Evolutionary conservation across 1,140 invertebrate species (phyloP).

Genomic region (Aradophagus sp.): DNA sequence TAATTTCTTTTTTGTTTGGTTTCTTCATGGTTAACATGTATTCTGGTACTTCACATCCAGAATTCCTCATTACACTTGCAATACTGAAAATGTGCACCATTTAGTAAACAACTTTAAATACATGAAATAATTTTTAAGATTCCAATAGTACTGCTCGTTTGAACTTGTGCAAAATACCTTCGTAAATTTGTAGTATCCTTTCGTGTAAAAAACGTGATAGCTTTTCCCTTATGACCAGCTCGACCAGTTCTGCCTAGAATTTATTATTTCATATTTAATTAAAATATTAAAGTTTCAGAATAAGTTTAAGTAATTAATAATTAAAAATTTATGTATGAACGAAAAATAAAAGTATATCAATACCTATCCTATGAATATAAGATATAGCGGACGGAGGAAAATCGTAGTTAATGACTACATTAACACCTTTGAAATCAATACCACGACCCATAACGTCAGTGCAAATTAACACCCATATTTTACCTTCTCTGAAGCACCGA

Average conservation of each 20-base stretch:
- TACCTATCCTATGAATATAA: slow-evolving; percentile 94
- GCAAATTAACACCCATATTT: slow-evolving; percentile 97
- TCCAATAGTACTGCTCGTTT: too few relatives aligned
- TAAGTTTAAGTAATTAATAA: too few relatives aligned
- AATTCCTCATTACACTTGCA: slow-evolving; percentile 88
- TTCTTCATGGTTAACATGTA: slow-evolving; percentile 91
- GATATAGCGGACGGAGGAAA: slow-evolving; percentile 93
- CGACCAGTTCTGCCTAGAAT: slow-evolving; percentile 88
- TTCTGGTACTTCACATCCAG: slow-evolving; percentile 91
- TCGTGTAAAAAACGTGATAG: slow-evolving; percentile 96
- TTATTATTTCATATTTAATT: slow-evolving; percentile 5
- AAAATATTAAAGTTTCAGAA: slow-evolving; percentile 2
- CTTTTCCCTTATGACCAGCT: slow-evolving; percentile 89
- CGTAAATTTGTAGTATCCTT: slow-evolving; percentile 88
- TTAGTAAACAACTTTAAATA: slow-evolving; percentile 10
- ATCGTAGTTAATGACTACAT: slow-evolving; percentile 98
- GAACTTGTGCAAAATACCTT: slow-evolving; percentile 80
- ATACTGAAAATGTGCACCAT: slow-evolving; percentile 81
- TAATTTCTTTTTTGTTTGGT: slow-evolving; percentile 78
- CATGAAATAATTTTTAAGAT: slow-evolving; percentile 2
- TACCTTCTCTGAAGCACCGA: slow-evolving; percentile 90
- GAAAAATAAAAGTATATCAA: too few relatives aligned
- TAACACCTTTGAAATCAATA: slow-evolving; percentile 98
- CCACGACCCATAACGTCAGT: slow-evolving; percentile 98
- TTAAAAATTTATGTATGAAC: too few relatives aligned